Conservation (phyloP, 2,797 vertebrate species). For the Epinephelus malabaricus region DNA sequence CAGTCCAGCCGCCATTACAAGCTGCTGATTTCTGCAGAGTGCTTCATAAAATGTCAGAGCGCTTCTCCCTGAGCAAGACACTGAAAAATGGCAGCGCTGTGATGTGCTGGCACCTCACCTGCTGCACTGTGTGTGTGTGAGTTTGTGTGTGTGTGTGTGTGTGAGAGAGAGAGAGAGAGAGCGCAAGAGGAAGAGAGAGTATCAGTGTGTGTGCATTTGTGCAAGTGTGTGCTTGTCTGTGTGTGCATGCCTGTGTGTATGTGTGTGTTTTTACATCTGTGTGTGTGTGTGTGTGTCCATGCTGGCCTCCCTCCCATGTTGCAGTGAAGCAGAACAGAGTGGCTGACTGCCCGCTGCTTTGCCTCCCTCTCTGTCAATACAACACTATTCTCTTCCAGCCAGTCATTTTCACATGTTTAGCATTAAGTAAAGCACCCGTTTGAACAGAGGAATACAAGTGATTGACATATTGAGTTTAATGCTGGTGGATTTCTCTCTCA, state of each 20-base stretch:
- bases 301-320: constrained; percentile 84
- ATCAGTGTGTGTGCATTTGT: constrained; percentile 60
- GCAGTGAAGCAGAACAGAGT: constrained; percentile 86
- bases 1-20: constrained; percentile 89
- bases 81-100: constrained; percentile 88
- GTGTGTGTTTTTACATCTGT: constrained; percentile 33
- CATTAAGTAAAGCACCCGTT: constrained; percentile 77
- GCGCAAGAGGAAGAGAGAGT: constrained; percentile 26
- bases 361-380: constrained; percentile 84
- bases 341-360: constrained; percentile 85
- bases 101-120: constrained; percentile 89
- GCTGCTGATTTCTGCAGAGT: constrained; percentile 87
- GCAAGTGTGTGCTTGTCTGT: constrained; percentile 57
- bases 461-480: constrained; percentile 75
- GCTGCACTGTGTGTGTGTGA: constrained; percentile 79
- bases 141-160: neutral
- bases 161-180: neutral
- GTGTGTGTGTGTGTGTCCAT: constrained; percentile 53
- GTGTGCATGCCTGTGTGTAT: constrained; percentile 38
- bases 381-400: constrained; percentile 80
- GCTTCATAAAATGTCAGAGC: constrained; percentile 91
- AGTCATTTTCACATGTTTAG: constrained; percentile 82
- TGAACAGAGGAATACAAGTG: constrained; percentile 66
- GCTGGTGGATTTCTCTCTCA: constrained; percentile 57
- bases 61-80: constrained; percentile 89